Evolutionary conservation across 2,113 vertebrate species (phyloP).

Genomic region (Anhinga anhinga): DNA sequence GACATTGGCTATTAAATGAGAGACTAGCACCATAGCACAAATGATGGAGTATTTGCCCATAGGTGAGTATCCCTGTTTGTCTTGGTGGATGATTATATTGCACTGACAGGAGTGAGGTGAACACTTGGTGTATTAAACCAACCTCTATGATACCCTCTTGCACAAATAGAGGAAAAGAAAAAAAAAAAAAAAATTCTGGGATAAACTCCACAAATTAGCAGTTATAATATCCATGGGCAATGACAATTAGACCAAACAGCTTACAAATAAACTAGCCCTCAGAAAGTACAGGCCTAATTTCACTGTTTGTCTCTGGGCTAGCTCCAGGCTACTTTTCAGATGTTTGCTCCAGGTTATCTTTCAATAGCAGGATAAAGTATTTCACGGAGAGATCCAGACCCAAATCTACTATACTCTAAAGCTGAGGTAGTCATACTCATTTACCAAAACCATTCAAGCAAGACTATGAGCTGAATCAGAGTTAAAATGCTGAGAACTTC

Average conservation of each 20-base stretch:
- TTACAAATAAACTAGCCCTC: neutral
- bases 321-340: neutral
- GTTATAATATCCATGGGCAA: neutral
- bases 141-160: neutral
- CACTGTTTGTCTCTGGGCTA: neutral
- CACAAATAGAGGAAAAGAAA: neutral
- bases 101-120: neutral
- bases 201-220: neutral
- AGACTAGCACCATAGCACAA: neutral
- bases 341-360: neutral
- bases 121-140: neutral
- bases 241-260: neutral
- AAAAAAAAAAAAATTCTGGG: neutral
- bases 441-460: neutral
- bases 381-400: neutral
- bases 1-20: neutral
- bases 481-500: neutral
- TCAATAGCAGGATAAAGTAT: neutral
- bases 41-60: neutral
- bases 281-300: neutral
- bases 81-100: neutral
- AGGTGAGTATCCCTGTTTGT: neutral
- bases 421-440: neutral
- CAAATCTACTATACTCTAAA: neutral
- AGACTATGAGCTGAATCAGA: neutral